Percentiles rank a stretch among this genome's conserved stretches.
Conservation (phyloP, 2,888 invertebrate genomes). For the Teleiodes luculella region DNA sequence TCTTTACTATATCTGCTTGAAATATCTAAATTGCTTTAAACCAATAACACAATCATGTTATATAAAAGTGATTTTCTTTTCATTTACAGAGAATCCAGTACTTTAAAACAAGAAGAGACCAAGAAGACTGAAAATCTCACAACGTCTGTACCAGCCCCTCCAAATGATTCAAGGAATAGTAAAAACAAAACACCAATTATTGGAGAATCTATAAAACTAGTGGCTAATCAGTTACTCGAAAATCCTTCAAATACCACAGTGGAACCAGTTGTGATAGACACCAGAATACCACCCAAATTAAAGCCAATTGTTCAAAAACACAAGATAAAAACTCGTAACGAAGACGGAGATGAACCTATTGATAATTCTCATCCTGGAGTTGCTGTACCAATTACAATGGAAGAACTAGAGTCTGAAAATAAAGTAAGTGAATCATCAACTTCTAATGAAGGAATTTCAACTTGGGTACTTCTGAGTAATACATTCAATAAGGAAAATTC, state of each 20-base stretch:
- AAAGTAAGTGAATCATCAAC: slow-evolving; percentile 74
- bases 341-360: slow-evolving; percentile 48
- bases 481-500: slow-evolving; percentile 51
- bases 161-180: slow-evolving; percentile 54
- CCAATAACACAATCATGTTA: too few species aligned
- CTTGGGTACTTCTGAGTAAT: slow-evolving; percentile 85
- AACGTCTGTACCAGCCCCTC: slow-evolving; percentile 25
- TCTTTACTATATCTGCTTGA: too few species aligned
- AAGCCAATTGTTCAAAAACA: slow-evolving; percentile 66
- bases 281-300: slow-evolving; percentile 81
- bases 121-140: slow-evolving; percentile 18
- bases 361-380: slow-evolving; percentile 82
- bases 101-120: slow-evolving; percentile 13
- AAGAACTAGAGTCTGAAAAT: slow-evolving; percentile 79
- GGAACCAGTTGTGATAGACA: slow-evolving; percentile 73
- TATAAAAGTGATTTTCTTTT: background rate
- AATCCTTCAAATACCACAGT: slow-evolving; percentile 52
- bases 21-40: too few species aligned
- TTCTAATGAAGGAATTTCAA: slow-evolving; percentile 83
- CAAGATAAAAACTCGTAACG: slow-evolving; percentile 61
- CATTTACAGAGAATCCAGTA: slow-evolving; percentile 5
- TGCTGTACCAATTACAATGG: slow-evolving; percentile 81
- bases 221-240: slow-evolving; percentile 77
- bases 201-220: slow-evolving; percentile 78
- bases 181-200: slow-evolving; percentile 63